Evolutionary conservation across 2,888 invertebrate genomes (phyloP), one percentile per base, ranked within the genome.

Genomic region (Sinelater perroti): DNA sequence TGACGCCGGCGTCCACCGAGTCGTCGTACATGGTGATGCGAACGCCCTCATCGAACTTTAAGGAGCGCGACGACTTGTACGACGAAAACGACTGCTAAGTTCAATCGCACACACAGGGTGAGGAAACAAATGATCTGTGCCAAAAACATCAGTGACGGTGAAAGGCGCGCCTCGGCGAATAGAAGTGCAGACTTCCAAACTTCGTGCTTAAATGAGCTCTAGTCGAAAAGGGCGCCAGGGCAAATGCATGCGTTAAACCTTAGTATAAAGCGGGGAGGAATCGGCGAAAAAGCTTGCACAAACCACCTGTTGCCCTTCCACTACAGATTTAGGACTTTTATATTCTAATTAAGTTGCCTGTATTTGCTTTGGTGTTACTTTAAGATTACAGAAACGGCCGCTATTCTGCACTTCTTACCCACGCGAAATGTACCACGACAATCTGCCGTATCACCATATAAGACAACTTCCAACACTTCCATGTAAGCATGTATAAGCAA

Each of bases 1-100:
- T 78, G 20, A 79, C 77, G 36, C 77, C 79, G 6, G 74, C 71
- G 2, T 76, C 76, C 11, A 75, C 74, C 7, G 72, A 72, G 45
- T 74, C 76, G 8, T 75, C 76, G 14, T 76, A 73, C 54, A 65
- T 70, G 65, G 74, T 77, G 31, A 72, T 75, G 30, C 66, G 75
- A 45, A 78, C 77, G 18, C 75, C 77, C 10, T 77, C 77, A 3
- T 66, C 74, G 11, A 75, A 72, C 60, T 76, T 76, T 63, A 70
- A 71, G 20, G 75, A 76, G 38, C 60, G 69, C 26, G 68, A 70
- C 20, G 72, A 75, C 59, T 73, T 72, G 3, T 75, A 74, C 64
- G 76, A 77, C 30, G 77, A 77, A 58, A 75, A 76, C 60, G 75
- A 75, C 61, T 77, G 75, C 65, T 76, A 70, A 64, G 38, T 51